phyloP scores from a whole-genome alignment of 35 echinoderm and acorn worm species.

The Strongylocentrotus purpuratus region DNA sequence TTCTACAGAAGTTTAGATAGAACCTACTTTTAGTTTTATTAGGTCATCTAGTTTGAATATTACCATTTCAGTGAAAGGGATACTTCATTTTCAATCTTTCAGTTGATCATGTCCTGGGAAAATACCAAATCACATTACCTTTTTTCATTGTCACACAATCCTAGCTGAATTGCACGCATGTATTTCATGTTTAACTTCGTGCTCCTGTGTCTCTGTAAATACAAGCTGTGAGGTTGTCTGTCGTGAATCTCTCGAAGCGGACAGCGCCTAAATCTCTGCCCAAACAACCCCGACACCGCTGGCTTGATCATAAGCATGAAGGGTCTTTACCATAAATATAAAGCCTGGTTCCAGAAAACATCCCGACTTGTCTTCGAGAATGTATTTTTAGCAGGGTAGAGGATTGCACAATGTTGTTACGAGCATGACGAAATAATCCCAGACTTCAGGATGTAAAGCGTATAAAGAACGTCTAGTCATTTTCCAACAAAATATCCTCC shows the following conservation, averaged over 20 bases:
- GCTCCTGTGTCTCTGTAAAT: background rate
- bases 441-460: background rate
- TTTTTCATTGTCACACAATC: background rate
- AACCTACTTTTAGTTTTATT: background rate
- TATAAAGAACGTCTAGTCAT: background rate
- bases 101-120: background rate
- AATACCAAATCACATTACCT: background rate
- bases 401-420: background rate
- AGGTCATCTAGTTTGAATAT: background rate
- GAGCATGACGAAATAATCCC: background rate
- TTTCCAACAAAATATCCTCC: background rate
- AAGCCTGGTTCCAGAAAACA: background rate
- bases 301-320: background rate
- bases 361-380: background rate
- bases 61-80: background rate
- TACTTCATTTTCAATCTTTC: background rate
- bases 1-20: too few species aligned
- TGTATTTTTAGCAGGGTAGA: background rate
- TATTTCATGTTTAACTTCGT: conserved; percentile 12
- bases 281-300: background rate
- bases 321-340: background rate
- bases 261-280: background rate
- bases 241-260: background rate
- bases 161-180: background rate
- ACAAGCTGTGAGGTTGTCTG: background rate